These are phyloP conservation scores for Xenopus petersii DNA, from an alignment of 2,797 vertebrate species.

Conservation along the genomic window DNA sequence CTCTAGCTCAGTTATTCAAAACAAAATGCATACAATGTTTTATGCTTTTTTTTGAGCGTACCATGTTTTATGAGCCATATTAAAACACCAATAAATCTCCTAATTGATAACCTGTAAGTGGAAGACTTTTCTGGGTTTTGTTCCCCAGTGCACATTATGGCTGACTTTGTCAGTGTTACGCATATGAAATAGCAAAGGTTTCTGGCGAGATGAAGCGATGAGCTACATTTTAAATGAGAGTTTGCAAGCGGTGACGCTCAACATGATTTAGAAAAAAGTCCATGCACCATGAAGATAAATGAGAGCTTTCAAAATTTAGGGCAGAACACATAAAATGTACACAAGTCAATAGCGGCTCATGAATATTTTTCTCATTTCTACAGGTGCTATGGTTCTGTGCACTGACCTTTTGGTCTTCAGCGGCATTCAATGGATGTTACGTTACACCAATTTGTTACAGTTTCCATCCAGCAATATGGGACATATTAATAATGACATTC, in stretches of 20 bases:
- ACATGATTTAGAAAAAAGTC: conserved; percentile 44
- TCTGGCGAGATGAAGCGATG: conserved; percentile 51
- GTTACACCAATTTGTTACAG: conserved; percentile 20
- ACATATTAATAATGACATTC: background rate
- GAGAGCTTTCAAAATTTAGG: conserved; percentile 47
- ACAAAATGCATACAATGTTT: no score
- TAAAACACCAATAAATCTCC: no score
- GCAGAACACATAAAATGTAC: conserved; percentile 48
- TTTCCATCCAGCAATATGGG: conserved; percentile 3
- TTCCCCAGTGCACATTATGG: background rate
- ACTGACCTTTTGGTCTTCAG: background rate
- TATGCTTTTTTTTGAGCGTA: no score
- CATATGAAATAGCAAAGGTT: conserved; percentile 29
- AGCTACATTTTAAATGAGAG: conserved; percentile 35
- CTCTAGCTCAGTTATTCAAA: no score
- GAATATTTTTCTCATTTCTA: conserved; percentile 45
- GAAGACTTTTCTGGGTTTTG: background rate
- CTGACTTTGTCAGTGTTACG: background rate
- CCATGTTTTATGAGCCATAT: no score
- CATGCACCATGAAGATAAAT: conserved; percentile 50
- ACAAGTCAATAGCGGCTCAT: conserved; percentile 49
- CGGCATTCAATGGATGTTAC: conserved; percentile 5
- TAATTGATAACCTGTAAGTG: no score
- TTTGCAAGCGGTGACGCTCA: conserved; percentile 18
- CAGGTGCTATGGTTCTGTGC: conserved; percentile 11